These are phyloP conservation scores for Bombycilla garrulus DNA, from an alignment of 2,113 vertebrate species.

Conservation along the genomic window DNA sequence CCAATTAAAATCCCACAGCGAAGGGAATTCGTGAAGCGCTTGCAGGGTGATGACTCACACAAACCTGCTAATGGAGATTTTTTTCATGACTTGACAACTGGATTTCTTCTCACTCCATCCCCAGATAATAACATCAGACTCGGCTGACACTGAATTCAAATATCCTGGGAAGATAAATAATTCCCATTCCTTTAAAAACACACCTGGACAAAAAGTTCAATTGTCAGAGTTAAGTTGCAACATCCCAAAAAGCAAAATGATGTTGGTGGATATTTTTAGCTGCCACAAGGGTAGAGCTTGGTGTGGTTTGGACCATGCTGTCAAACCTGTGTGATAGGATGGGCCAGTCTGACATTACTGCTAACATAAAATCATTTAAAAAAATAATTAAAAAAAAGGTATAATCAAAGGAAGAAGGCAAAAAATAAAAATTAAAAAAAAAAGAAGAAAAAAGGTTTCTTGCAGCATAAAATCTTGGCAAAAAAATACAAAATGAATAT, in stretches of 20 bases:
- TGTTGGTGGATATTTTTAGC: not conserved
- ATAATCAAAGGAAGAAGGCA: not conserved
- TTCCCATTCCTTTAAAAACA: not conserved
- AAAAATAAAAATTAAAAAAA: too few relatives aligned
- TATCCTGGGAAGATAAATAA: not conserved
- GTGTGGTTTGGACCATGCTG: not conserved
- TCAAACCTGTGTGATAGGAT: not conserved
- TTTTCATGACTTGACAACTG: not conserved
- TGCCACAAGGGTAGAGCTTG: not conserved
- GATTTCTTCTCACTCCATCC: not conserved
- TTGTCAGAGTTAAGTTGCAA: not conserved
- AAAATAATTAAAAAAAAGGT: fast-evolving
- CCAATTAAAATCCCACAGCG: constrained; percentile 30
- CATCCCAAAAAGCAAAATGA: not conserved
- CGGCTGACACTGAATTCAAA: not conserved
- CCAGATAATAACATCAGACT: not conserved
- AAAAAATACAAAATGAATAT: not conserved
- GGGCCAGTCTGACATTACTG: not conserved
- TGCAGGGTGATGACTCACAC: not conserved
- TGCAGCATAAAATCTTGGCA: not conserved
- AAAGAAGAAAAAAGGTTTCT: not conserved
- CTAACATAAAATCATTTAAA: fast-evolving
- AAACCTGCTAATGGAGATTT: not conserved
- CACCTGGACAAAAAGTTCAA: not conserved
- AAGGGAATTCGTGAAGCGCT: not conserved